Evolutionary conservation across 2,797 vertebrate species (phyloP).

Genomic region (Coracias cyanogaster): DNA sequence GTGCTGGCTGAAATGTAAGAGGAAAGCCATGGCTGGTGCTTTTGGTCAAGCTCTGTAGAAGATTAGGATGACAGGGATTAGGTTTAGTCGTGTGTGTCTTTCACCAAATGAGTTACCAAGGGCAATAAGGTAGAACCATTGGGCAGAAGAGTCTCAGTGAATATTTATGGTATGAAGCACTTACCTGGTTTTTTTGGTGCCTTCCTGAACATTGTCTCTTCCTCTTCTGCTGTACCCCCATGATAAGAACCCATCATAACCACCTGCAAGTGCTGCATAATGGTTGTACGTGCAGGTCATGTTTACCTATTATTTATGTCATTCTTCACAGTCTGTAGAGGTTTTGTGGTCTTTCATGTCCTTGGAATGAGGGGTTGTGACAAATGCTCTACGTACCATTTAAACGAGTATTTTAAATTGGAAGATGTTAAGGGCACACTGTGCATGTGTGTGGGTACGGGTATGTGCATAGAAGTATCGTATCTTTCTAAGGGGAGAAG

Average conservation of each 20-base stretch:
- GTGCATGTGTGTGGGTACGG: accelerated
- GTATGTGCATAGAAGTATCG: background rate
- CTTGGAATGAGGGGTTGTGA: background rate
- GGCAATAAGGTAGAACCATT: background rate
- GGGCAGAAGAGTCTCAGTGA: background rate
- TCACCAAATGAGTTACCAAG: background rate
- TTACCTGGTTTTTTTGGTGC: background rate
- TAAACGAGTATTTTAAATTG: background rate
- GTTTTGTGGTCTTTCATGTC: background rate
- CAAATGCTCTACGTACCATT: background rate
- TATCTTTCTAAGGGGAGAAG: background rate
- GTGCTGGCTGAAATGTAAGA: background rate
- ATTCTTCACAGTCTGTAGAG: background rate
- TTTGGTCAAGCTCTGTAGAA: background rate
- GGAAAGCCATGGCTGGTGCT: background rate
- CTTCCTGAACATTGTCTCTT: background rate
- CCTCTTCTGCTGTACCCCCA: background rate
- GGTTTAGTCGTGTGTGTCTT: background rate
- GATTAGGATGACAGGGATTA: conserved; percentile 15
- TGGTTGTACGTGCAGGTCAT: background rate
- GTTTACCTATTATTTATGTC: background rate
- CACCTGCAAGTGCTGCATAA: background rate
- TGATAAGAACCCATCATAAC: background rate
- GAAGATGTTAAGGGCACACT: background rate
- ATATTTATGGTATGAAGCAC: background rate